Evolutionary conservation across 2,888 invertebrate species (phyloP).

Genomic region (Nemotelus nigrinus): DNA sequence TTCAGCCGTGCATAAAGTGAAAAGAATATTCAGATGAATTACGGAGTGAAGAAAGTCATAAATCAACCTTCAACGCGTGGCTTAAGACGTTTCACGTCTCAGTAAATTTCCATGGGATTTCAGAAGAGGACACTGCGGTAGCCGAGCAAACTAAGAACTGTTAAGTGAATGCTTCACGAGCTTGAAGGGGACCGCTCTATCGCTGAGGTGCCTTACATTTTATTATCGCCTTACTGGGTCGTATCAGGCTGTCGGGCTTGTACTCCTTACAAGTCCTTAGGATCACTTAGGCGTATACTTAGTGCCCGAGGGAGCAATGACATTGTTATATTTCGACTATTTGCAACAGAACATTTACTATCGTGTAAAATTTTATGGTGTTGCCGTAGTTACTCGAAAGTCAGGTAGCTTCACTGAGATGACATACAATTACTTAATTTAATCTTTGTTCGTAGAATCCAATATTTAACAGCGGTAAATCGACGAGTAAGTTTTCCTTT

Average conservation of each 20-base stretch:
- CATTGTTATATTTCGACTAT: neutral
- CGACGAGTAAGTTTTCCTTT: too few species aligned
- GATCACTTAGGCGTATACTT: conserved; percentile 23
- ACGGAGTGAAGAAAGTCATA: conserved; percentile 31
- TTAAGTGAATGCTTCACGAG: neutral
- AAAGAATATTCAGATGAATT: conserved; percentile 40
- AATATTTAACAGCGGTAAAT: too few species aligned
- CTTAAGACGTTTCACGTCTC: conserved; percentile 38
- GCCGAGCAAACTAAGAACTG: too few species aligned
- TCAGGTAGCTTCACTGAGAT: too few species aligned
- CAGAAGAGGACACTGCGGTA: neutral
- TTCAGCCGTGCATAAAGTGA: conserved; percentile 32
- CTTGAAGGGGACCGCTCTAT: neutral
- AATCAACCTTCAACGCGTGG: conserved; percentile 42
- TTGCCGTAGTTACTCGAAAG: too few species aligned
- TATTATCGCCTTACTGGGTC: conserved; percentile 8
- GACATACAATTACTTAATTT: too few species aligned
- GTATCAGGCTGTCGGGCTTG: conserved; percentile 7
- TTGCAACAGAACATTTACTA: neutral
- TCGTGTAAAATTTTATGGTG: too few species aligned
- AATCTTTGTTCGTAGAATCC: too few species aligned
- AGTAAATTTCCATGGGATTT: conserved; percentile 24
- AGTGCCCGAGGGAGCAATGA: conserved; percentile 4
- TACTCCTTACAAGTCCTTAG: conserved; percentile 21
- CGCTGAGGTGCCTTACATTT: neutral